Evolutionary conservation across 2,888 invertebrate genomes (phyloP), one percentile per base, ranked within the genome.

Genomic region (Ormia ochracea): DNA sequence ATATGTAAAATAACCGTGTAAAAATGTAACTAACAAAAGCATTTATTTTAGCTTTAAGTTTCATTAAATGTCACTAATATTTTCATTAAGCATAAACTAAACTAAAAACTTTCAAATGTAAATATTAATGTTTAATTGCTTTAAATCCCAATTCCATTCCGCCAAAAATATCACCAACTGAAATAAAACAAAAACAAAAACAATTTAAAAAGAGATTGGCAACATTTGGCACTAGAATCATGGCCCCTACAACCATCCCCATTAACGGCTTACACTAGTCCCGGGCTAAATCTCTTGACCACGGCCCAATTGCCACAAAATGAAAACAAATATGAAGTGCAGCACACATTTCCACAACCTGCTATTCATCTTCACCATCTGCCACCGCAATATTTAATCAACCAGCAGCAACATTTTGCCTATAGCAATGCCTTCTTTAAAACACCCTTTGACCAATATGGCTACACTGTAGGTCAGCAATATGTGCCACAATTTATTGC

Each of bases 201-300:
- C n/a, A n/a, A n/a, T 14, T 19, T 21, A 70, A 54, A 59, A 69
- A 54, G 45, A 10, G 26, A 85, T 82, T 88, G 89, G 89, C 85
- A 85, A 82, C 85, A 86, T 61, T 78, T 87, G 72, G 86, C 84
- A 78, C 59, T 88, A 36, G 85, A 86, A 76, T 76, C 84, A 54
- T 89, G 89, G 90, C 88, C 89, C 43, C 80, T 83, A 50, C 80
- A 70, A 54, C 17, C 74, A 4, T 21, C 61, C 28, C 75, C 69
- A 0, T 12, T 80, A 66, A 70, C 52, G 19, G 63, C 74, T 21
- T 81, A 61, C 31, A 66, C n/a, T 10, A 48, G 63, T 9, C 36
- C 59, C 17, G 74, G 70, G 12, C 59, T 81, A 52, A 75, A 75
- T 33, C 65, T 78, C 5, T 41, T 74, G 41, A 70, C 65, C 28